phyloP scores from a whole-genome alignment of 2,888 invertebrate genomes.

The Sinohyriopsis cumingii region DNA sequence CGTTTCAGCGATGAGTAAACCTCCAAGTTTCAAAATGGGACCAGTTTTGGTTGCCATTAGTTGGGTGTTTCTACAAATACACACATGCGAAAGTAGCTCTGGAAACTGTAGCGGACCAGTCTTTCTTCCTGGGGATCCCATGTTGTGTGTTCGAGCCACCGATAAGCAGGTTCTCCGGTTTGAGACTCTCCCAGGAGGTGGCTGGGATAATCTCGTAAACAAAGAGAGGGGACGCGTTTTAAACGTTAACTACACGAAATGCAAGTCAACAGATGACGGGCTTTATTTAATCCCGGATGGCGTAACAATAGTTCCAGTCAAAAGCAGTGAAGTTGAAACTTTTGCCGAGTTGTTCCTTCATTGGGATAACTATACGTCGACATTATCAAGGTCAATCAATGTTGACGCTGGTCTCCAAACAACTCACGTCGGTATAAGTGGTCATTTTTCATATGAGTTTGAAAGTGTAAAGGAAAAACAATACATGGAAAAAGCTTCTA shows the following conservation, averaged over 20 bases:
- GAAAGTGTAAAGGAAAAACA: slow-evolving; percentile 34
- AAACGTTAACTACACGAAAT: slow-evolving; percentile 49
- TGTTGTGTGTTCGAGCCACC: slow-evolving; percentile 11
- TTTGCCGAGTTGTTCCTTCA: slow-evolving; percentile 51
- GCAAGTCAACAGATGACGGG: slow-evolving; percentile 57
- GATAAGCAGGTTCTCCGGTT: slow-evolving; percentile 19
- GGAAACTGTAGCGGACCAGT: too few species aligned
- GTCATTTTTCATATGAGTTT: slow-evolving; percentile 41
- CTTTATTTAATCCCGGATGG: slow-evolving; percentile 57
- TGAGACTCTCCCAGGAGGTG: slow-evolving; percentile 58
- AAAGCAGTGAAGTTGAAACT: slow-evolving; percentile 49
- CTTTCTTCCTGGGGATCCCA: slow-evolving; percentile 15
- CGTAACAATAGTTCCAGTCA: slow-evolving; percentile 50
- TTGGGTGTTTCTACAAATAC: too few species aligned
- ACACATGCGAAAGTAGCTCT: too few species aligned
- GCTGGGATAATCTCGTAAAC: slow-evolving; percentile 64
- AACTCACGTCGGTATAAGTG: slow-evolving; percentile 34
- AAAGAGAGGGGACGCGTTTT: slow-evolving; percentile 48
- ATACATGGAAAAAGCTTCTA: slow-evolving; percentile 36
- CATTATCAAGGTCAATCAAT: slow-evolving; percentile 41
- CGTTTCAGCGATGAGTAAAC: too few species aligned
- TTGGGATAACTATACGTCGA: slow-evolving; percentile 49
- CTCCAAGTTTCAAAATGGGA: too few species aligned
- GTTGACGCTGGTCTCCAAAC: slow-evolving; percentile 34
- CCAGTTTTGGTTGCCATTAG: too few species aligned